Evolutionary conservation across 2,888 invertebrate genomes (phyloP), one percentile per base, ranked within the genome.

Genomic region (Osedax frankpressi): DNA sequence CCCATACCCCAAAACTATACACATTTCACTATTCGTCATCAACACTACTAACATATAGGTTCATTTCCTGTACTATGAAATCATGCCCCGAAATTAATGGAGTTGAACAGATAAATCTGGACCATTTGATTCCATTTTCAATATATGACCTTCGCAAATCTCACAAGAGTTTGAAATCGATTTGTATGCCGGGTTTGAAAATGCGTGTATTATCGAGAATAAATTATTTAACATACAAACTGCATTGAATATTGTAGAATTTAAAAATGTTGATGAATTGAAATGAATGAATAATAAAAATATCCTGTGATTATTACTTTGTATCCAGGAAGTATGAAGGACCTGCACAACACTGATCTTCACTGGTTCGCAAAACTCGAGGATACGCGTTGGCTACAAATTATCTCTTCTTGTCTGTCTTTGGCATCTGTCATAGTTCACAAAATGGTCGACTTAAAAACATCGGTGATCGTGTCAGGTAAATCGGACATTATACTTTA

Each of bases 401-500:
- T 90, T 83, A 90, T 94, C 59, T 90, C 91, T 2, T 86, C 88
- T 77, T 92, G 92, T 84, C 86, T 95, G 75, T 86, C 88, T 72
- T 89, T 89, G 82, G 89, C 93, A 0, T 87, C 88, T 74, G 89
- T 90, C 79, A 91, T 91, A 3, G 90, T 91, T 1, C 84, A 87
- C 14, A 86, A 87, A 29, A 86, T 94, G 70, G 73, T 75, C 1
- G 75, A 77, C 3, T 76, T 77, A 26, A 84, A 86, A 75, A 88
- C 89, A 77, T 88, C 93, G 3, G 92, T 94, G 71, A 91, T 94
- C 25, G 84, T 95, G 75, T 93, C 92, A 88, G 94, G 94, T 89
- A 81, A 71, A 74, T 68, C 27, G n/a, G n/a, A n/a, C n/a, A n/a
- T n/a, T n/a, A n/a, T n/a, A n/a, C n/a, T n/a, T n/a, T n/a, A n/a